Evolutionary conservation across 2,797 vertebrate species (phyloP), one percentile per base, ranked within the genome.

Genomic region (Cryptoblepharus egeriae): DNA sequence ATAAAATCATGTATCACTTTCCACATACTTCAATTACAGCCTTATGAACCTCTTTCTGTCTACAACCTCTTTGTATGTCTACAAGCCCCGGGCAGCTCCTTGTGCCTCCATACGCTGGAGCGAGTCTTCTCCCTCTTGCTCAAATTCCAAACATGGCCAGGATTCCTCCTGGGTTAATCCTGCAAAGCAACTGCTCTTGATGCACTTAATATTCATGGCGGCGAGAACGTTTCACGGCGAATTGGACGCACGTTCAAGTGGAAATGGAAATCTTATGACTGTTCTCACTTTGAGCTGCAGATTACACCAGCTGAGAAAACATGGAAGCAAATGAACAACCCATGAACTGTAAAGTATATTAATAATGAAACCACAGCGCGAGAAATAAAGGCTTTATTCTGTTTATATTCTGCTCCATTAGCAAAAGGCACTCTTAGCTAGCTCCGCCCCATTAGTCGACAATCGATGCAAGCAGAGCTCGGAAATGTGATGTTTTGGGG

Each of bases 231-330:
- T 96, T 96, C 96, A 96, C 84, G 94, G 94, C 26, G 92, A 96
- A 96, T 96, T 96, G 96, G 95, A 95, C 2, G 89, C 91, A 96
- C 95, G 93, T 92, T 95, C 95, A 94, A 95, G 93, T 95, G 96
- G 96, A 96, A 96, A 96, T 95, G 94, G 95, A 94, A 94, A 95
- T 95, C 95, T 95, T 96, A 95, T 95, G 95, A 96, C 95, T 95
- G 92, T 95, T 95, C 95, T 95, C 94, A 95, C 94, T 93, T 80
- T 0, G 71, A 67, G 81, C 93, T 0, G 72, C 94, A 93, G 95
- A 96, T 95, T 95, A 94, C 93, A 87, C 93, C 94, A 96, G 95
- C 94, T 94, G 94, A 96, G 95, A 96, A 95, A 95, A 96, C 94
- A 95, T 82, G 89, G 92, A 93, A 74, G 86, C 93, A 93, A 93